Conservation (phyloP, 2,888 invertebrate genomes). For the Archips xylosteana region DNA sequence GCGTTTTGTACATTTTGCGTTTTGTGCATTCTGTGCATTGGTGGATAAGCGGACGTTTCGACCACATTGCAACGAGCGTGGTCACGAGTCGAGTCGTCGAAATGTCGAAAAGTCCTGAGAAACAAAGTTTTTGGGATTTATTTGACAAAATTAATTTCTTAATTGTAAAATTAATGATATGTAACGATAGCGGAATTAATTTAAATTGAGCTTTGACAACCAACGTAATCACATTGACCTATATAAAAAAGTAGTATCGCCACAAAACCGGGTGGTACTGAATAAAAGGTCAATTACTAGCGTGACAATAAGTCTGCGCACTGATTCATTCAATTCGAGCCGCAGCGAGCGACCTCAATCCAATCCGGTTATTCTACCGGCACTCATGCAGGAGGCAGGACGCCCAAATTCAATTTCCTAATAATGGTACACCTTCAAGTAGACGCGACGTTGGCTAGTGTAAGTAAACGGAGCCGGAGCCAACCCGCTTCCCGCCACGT, state of each 20-base stretch:
- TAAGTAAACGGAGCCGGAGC: conserved; percentile 81
- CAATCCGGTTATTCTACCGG: background rate
- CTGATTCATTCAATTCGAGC: conserved; percentile 48
- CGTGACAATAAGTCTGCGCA: conserved; percentile 30
- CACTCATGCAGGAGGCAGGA: conserved; percentile 44
- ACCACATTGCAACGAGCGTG: too few species aligned
- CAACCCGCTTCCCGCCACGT: conserved; percentile 79
- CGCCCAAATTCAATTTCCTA: conserved; percentile 65
- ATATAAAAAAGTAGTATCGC: background rate
- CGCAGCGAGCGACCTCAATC: conserved; percentile 7
- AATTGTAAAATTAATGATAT: background rate
- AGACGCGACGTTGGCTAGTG: conserved; percentile 60
- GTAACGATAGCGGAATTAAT: background rate
- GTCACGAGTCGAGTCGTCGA: too few species aligned
- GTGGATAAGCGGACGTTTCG: too few species aligned
- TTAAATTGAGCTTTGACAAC: background rate
- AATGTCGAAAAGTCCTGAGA: too few species aligned
- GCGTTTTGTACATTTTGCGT: too few species aligned
- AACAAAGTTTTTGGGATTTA: background rate
- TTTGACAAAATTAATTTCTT: background rate
- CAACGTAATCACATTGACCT: background rate
- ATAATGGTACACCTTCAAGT: conserved; percentile 60
- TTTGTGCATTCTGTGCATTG: too few species aligned
- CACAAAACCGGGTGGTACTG: conserved; percentile 8
- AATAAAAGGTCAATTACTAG: conserved; percentile 24